These are phyloP conservation scores for Ctenosaura bakeri DNA, from an alignment of 2,797 vertebrate species.

Conservation along the genomic window DNA sequence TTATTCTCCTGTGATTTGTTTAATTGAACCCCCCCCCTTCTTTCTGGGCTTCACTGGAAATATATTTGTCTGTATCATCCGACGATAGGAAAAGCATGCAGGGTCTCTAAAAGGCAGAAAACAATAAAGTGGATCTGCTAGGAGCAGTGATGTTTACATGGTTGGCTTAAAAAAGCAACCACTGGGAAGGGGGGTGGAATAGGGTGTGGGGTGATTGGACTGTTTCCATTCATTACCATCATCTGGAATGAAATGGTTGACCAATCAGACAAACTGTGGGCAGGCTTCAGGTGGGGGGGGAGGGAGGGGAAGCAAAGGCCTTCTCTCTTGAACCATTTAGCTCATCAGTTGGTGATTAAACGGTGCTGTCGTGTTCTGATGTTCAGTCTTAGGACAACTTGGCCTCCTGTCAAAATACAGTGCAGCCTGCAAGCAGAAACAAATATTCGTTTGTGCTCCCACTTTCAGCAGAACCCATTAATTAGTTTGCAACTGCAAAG, in stretches of 20 bases:
- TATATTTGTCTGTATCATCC: background rate
- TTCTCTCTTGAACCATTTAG: conserved; percentile 66
- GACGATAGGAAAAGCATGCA: conserved; percentile 39
- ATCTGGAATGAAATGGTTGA: conserved; percentile 58
- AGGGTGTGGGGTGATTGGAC: conserved; percentile 46
- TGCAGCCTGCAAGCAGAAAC: conserved; percentile 66
- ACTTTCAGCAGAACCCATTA: conserved; percentile 58
- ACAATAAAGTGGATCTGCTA: conserved; percentile 49
- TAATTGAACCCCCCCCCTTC: background rate
- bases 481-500: conserved; percentile 27
- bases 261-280: conserved; percentile 64
- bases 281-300: conserved; percentile 59
- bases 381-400: conserved; percentile 67
- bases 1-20: conserved; percentile 8
- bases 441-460: conserved; percentile 62
- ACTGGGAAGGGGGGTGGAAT: conserved; percentile 29
- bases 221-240: conserved; percentile 64
- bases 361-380: conserved; percentile 69
- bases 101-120: conserved; percentile 55
- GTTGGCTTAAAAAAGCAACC: conserved; percentile 65
- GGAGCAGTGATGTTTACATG: conserved; percentile 61
- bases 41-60: background rate
- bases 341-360: conserved; percentile 73
- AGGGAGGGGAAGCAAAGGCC: conserved; percentile 49
- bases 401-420: conserved; percentile 74